Base-by-base conservation (phyloP, 2,888 invertebrate genomes). In the Thyatira batis region DNA sequence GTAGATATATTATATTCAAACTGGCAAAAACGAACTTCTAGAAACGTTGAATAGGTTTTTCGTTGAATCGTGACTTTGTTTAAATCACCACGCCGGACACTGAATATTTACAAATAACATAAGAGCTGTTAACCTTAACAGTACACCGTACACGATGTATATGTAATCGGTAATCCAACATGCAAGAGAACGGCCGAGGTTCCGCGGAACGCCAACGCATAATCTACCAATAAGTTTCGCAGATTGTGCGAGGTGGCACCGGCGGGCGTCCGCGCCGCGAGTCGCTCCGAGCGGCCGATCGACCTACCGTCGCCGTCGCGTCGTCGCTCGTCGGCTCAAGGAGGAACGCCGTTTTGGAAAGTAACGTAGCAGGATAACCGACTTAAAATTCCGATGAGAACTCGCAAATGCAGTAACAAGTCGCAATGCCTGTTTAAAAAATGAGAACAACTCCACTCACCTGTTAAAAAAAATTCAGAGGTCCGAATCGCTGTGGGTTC, bases 31-130 rank as follows among this genome's bases (percentile, higher is more conserved):
- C 66, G 64, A 63, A 66, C 67, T 68, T 72, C 66, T 70, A 72
- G 59, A 67, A 73, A 70, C 68, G 67, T 49, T 58, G 57, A 56
- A 69, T 60, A 59, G 56, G 52, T 53, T 55, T 52, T 57, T 57
- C 52, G 52, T 54, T 54, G 62, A 21, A 50, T 61, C 58, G 63
- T 61, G 60, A 61, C 65, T 61, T 51, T 53, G 61, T 66, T 65
- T 61, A 55, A 70, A 71, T 77, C 65, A 71, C 63, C 67, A 69
- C 74, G 63, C 58, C 60, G 63, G 71, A 58, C 60, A 60, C 58
- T 68, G 73, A 77, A 81, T 87, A 88, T 85, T 87, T 85, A 86
- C 82, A 84, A 85, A 85, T 84, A 85, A 76, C 78, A 72, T 75
- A 79, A 67, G 71, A 84, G 78, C 77, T 78, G 81, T 80, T 79